A percentile compares a stretch with the other conserved stretches of the same genome.
These are phyloP conservation scores for Crocodylus rhombifer DNA, from an alignment of 2,797 vertebrate genomes.

Conservation along the genomic window DNA sequence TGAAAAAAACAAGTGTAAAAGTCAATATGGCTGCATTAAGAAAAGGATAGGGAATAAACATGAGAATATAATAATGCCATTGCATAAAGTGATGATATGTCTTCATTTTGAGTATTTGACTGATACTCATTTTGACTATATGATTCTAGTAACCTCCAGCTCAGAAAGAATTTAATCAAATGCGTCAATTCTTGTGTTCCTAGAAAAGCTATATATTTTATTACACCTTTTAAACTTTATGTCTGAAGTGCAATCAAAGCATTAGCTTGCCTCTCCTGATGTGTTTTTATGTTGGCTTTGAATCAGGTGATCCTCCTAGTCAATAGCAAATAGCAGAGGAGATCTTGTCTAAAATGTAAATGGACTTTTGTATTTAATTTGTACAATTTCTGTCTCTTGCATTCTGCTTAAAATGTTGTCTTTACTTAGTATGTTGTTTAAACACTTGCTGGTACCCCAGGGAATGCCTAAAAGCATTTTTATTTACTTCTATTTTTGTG, in stretches of 20 bases:
- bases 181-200: background rate
- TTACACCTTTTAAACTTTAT: background rate
- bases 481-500: slow-evolving; percentile 35
- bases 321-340: slow-evolving; percentile 7
- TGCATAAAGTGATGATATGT: background rate
- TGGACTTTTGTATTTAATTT: slow-evolving; percentile 13
- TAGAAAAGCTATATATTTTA: background rate
- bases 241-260: background rate
- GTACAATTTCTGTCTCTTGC: background rate
- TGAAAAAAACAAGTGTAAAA: background rate
- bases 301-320: background rate
- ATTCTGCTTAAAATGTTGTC: slow-evolving; percentile 44
- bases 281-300: background rate
- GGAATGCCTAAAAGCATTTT: slow-evolving; percentile 55
- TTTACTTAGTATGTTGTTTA: slow-evolving; percentile 28
- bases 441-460: background rate
- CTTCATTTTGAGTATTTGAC: background rate
- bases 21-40: background rate
- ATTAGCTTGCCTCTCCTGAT: slow-evolving; percentile 21
- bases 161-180: background rate
- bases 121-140: background rate
- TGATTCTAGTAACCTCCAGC: background rate
- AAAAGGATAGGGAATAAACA: background rate
- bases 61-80: background rate
- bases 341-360: slow-evolving; percentile 4